Evolutionary conservation across 2,888 invertebrate genomes (phyloP).

Genomic region (Lasioglossum vierecki): DNA sequence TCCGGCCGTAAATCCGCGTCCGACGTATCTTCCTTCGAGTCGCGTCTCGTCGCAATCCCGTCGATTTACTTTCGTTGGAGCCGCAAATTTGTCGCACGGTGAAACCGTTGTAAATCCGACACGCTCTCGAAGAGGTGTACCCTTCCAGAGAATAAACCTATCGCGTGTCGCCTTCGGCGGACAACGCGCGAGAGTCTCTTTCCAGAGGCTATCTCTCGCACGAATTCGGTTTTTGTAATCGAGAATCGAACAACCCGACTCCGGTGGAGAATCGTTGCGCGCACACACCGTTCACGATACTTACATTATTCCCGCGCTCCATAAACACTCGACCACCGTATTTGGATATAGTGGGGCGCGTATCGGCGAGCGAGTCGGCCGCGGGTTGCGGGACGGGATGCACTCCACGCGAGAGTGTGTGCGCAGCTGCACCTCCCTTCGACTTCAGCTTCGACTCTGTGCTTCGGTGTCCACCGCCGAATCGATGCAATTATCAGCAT

Average conservation of each 20-base stretch:
- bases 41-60: background rate
- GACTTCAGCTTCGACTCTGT: background rate
- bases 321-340: slow-evolving; percentile 64
- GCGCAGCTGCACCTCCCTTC: slow-evolving; percentile 18
- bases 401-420: background rate
- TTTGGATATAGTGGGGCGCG: slow-evolving; percentile 58
- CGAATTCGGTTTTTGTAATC: background rate
- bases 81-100: slow-evolving; percentile 8
- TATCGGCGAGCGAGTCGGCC: slow-evolving; percentile 26
- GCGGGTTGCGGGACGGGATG: slow-evolving; percentile 12
- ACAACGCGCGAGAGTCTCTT: background rate
- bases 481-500: slow-evolving; percentile 2
- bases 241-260: background rate
- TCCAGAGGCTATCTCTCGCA: background rate
- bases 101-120: slow-evolving; percentile 2
- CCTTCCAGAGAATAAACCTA: background rate
- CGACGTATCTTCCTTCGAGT: background rate
- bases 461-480: background rate
- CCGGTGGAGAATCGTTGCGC: slow-evolving; percentile 20
- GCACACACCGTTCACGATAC: slow-evolving; percentile 29
- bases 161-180: background rate
- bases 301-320: slow-evolving; percentile 66
- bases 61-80: slow-evolving; percentile 8
- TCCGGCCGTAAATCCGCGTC: slow-evolving; percentile 23
- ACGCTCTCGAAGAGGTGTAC: slow-evolving; percentile 17